Evolutionary conservation across 2,113 vertebrate genomes (phyloP).

Genomic region (Eclectus roratus): DNA sequence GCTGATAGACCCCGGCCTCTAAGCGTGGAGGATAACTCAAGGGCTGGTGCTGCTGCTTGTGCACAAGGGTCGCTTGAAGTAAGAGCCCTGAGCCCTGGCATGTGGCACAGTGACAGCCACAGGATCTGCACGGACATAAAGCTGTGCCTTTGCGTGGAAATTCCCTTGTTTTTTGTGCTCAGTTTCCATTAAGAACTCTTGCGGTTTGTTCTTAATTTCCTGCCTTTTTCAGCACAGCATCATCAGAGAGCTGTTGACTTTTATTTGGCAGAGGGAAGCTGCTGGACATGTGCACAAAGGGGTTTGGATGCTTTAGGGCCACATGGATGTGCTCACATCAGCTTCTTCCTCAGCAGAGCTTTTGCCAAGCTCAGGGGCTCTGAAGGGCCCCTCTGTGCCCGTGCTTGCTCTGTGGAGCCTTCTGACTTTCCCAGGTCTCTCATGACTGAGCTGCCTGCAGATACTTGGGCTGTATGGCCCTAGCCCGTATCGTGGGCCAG

Average conservation of each 20-base stretch:
- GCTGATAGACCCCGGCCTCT: no score
- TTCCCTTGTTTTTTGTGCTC: not conserved
- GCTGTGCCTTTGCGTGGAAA: not conserved
- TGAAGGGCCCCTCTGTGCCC: not conserved
- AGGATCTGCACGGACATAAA: not conserved
- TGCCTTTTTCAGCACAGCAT: not conserved
- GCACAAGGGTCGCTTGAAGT: not conserved
- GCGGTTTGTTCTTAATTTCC: not conserved
- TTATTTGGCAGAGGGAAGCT: not conserved
- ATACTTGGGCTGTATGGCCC: no score
- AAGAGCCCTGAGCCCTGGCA: not conserved
- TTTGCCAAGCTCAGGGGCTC: not conserved
- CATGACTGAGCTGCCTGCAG: not conserved
- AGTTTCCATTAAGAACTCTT: not conserved
- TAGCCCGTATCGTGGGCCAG: not conserved
- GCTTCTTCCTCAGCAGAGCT: not conserved
- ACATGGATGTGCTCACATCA: not conserved
- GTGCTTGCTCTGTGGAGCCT: not conserved
- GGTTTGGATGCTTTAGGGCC: not conserved
- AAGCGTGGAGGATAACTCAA: not conserved
- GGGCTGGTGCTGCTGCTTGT: not conserved
- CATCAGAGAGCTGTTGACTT: not conserved
- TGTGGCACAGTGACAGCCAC: not conserved
- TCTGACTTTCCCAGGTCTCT: not conserved
- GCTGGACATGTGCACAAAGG: not conserved